Conservation (phyloP, 2,888 invertebrate species). For the Uloborus plumipes region DNA sequence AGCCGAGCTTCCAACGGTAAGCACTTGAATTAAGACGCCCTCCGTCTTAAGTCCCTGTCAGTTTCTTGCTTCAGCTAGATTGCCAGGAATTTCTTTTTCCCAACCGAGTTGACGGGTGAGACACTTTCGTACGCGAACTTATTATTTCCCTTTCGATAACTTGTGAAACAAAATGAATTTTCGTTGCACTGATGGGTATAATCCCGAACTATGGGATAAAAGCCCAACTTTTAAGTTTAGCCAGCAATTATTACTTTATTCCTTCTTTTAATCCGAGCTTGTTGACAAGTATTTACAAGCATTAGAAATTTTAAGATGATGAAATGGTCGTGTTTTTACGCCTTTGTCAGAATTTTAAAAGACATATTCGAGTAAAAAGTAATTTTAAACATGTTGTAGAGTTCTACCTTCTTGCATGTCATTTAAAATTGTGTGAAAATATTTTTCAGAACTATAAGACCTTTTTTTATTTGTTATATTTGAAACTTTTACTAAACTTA, state of each 20-base stretch:
- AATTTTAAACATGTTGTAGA: too few relatives aligned
- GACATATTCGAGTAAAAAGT: too few relatives aligned
- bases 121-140: constrained; percentile 56
- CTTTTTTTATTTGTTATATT: too few relatives aligned
- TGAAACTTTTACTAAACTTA: too few relatives aligned
- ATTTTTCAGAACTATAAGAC: too few relatives aligned
- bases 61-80: constrained; percentile 62
- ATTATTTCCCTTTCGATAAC: constrained; percentile 55
- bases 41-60: constrained; percentile 61
- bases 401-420: too few relatives aligned
- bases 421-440: too few relatives aligned
- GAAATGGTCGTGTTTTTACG: too few relatives aligned
- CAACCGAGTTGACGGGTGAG: constrained; percentile 25
- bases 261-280: not conserved
- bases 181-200: constrained; percentile 22
- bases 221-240: constrained; percentile 14
- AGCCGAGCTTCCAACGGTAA: constrained; percentile 52
- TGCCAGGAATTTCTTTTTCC: constrained; percentile 49
- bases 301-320: not conserved
- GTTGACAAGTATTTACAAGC: not conserved
- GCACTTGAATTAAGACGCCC: constrained; percentile 63
- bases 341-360: too few relatives aligned
- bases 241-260: not conserved
- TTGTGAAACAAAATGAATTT: constrained; percentile 56
- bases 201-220: constrained; percentile 17